Evolutionary conservation across 2,888 invertebrate genomes (phyloP), one percentile per base, ranked within the genome.

Genomic region (Thereva nobilitata): DNA sequence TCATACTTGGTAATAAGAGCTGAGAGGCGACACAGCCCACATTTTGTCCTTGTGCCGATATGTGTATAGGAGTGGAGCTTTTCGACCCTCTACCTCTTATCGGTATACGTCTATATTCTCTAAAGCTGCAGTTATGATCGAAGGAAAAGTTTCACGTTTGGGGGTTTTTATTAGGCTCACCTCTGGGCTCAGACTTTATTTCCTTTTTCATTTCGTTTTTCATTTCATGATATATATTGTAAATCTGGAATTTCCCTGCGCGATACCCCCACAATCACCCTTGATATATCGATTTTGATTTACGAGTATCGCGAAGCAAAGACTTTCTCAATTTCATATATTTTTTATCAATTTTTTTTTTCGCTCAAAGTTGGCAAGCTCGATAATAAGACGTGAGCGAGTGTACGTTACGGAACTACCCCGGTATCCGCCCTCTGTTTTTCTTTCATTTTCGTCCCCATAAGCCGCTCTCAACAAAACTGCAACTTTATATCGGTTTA

Each of bases 201-300:
- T 34, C 41, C 41, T 61, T 61, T 40, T 61, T 61, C 50, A 50
- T 34, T 50, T 50, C 50, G 12, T 50, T 50, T 50, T 9, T 40
- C 23, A 50, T 40, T 41, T 50, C 12, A 41, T 61, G 61, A 41
- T 34, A 23, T 34, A 23, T 23, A 23, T 23, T 23, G 23, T 23
- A 23, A 23, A 23, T 23, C 23, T 23, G 23, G 23, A 23, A 23
- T 23, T 23, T 23, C 61, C 50, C 50, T 50, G 34, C 8, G 50
- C 8, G 50, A 61, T 47, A 38, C 47, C 47, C 12, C n/a, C 7
- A 4, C 10, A 59, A 47, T 59, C 50, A 41, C 50, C 61, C 61
- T 5, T 49, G 50, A 61, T 61, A 50, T 61, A 61, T 61, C 61
- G 61, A 61, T 61, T 61, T 61, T 61, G 61, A 61, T 61, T 61